Evolutionary conservation across 2,888 invertebrate genomes (phyloP), one percentile per base, ranked within the genome.

Genomic region (Eurytoma californica): DNA sequence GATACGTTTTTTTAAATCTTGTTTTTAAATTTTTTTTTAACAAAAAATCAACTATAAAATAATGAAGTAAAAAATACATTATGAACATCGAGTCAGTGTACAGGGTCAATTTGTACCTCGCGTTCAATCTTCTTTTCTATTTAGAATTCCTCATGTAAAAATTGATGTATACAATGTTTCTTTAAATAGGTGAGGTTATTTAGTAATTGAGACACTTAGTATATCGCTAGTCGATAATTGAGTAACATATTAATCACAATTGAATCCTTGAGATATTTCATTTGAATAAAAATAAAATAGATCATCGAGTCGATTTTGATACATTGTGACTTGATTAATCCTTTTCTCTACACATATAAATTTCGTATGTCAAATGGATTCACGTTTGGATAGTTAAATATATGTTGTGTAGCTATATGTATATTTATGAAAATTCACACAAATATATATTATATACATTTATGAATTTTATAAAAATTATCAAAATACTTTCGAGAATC

Each of bases 391-490:
- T 80, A 80, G 66, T 57, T 77, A 77, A 74, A 70, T 74, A 77
- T 70, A 77, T 65, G 70, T 66, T 18, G 63, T 70, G 16, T 63
- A 39, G 39, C 39, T 39, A 68, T 72, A 67, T 68, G 58, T 72
- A 67, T 77, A 78, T 72, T 72, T 72, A 81, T 76, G 69, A 76
- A 81, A 72, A 12, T 73, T 78, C 69, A 79, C 76, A 81, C 73
- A 79, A 66, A 77, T 72, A 72, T 67, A 68, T 70, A 70, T 61
- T 67, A 61, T 74, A 47, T 76, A 66, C 70, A 74, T 74, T 76
- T 81, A 77, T 72, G 74, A 69, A 77, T 79, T 81, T 79, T 81
- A 81, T 79, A 77, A 81, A 81, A 81, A 79, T 81, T 81, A 81
- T 79, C 79, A 81, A 81, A 81, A 81, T 81, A 81, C 81, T 81